A percentile compares a stretch with the other conserved stretches of the same genome.
phyloP scores from a whole-genome alignment of 2,113 vertebrate species.

The Sinocyclocheilus anshuiensis region DNA sequence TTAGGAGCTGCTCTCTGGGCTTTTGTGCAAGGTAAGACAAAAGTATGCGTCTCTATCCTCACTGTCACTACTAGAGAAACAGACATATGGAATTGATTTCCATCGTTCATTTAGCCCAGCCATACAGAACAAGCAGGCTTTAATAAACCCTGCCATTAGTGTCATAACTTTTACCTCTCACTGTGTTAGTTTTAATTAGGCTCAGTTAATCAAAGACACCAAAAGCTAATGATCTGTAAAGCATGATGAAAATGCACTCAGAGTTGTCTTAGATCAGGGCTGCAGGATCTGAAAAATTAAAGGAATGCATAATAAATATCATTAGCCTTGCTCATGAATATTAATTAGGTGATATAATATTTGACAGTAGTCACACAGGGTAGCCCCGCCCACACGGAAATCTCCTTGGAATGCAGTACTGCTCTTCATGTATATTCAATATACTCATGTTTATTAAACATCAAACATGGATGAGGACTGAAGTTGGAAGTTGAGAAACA shows the following conservation, averaged over 20 bases:
- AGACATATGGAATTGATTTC: constrained; percentile 8
- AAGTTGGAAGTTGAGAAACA: background rate
- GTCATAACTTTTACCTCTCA: constrained; percentile 27
- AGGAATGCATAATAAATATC: background rate
- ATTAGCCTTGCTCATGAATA: background rate
- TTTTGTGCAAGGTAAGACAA: constrained; percentile 2
- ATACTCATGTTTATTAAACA: background rate
- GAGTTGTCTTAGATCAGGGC: background rate
- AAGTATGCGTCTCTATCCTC: constrained; percentile 36
- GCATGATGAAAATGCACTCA: background rate
- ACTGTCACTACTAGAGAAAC: background rate
- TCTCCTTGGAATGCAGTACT: background rate
- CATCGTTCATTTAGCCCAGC: background rate
- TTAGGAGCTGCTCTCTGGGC: constrained; percentile 22
- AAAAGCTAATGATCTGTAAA: constrained; percentile 16
- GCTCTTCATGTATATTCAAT: background rate
- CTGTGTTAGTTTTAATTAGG: constrained; percentile 27
- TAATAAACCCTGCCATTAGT: constrained; percentile 5
- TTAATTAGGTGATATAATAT: background rate
- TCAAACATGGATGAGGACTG: background rate
- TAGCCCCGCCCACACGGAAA: background rate
- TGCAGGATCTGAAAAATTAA: background rate
- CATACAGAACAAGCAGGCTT: constrained; percentile 1
- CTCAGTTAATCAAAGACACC: constrained; percentile 13
- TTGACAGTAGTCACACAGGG: background rate